A percentile compares a stretch with the other conserved stretches of the same genome.
These are phyloP conservation scores for human DNA, from an alignment of 2,113 vertebrate species.

Conservation along the genomic window GRCh38 chr9:86689001-86689500, in stretches of 20 bases:
- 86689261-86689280: background rate
- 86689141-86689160: no score
- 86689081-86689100: background rate
- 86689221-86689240: background rate
- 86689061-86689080: background rate
- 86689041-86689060: background rate
- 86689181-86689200: background rate
- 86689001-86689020: background rate
- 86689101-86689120: background rate
- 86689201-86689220: background rate
- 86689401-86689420: background rate
- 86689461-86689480: background rate
- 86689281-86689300: no score
- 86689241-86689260: background rate
- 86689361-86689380: background rate
- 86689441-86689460: background rate
- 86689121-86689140: background rate
- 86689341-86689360: background rate
- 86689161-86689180: fast-evolving
- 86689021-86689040: background rate
- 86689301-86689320: background rate
- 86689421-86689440: background rate
- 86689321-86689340: background rate
- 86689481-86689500: background rate
- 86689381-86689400: background rate